Base-by-base conservation (phyloP, 53 echinoderm and acorn worm species). In the Arbacia lixula region DNA sequence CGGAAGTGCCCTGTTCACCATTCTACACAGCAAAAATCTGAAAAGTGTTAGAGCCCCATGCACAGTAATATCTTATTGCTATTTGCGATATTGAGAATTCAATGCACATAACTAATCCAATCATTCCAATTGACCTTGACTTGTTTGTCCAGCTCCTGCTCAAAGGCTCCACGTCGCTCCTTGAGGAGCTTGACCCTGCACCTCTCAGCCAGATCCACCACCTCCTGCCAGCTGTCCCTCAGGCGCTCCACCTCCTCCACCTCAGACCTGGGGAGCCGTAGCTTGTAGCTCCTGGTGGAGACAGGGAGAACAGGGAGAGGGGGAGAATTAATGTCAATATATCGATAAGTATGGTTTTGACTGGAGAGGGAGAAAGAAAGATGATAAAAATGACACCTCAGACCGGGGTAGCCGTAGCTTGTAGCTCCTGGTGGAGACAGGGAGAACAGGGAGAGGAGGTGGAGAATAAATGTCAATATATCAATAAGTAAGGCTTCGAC, bases 81-180 rank as follows among this genome's bases (percentile, higher is more conserved):
- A n/a, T n/a, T n/a, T n/a, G n/a, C n/a, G n/a, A n/a, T n/a, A n/a
- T n/a, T n/a, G n/a, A n/a, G n/a, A n/a, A n/a, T n/a, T n/a, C n/a
- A n/a, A n/a, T n/a, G n/a, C n/a, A n/a, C n/a, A n/a, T n/a, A n/a
- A n/a, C n/a, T n/a, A n/a, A n/a, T n/a, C n/a, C n/a, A n/a, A n/a
- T n/a, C n/a, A n/a, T n/a, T n/a, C n/a, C n/a, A n/a, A 40, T 86
- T 3, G 65, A 97, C 98, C 94, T 97, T 97, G 73, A 93, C 93
- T 83, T 97, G 98, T 61, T 97, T 97, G 68, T 97, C 98, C 36
- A 97, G 69, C 75, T 97, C 98, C 69, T 97, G 98, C 61, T 97
- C 98, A 86, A 97, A 97, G n/a, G 98, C 98, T 49, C 92, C 92
- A 55, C 98, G 72, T 61, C 91, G 85, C 66, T 97, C 98, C 69